A percentile compares a stretch with the other conserved stretches of the same genome.
phyloP scores from a whole-genome alignment of 64 coral and sea anemone genomes.

The Stichodactyla mertensii region DNA sequence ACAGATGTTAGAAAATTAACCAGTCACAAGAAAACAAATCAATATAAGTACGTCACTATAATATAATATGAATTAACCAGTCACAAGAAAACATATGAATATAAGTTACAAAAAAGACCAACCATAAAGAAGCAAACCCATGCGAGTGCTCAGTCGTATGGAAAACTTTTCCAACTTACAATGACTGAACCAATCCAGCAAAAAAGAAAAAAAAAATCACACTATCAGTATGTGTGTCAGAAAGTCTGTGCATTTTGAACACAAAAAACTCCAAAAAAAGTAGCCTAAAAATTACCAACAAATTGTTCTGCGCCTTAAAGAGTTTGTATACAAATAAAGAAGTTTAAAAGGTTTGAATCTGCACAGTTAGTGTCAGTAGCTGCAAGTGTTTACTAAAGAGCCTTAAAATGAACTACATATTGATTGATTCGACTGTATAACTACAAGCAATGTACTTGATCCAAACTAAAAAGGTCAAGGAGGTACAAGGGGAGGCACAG shows the following conservation, averaged over 20 bases:
- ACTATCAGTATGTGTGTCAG: too few species aligned
- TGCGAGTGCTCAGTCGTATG: too few species aligned
- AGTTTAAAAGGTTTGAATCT: not conserved
- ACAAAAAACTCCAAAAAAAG: too few species aligned
- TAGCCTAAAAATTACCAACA: too few species aligned
- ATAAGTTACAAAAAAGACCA: not conserved
- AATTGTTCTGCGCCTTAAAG: too few species aligned
- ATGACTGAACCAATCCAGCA: too few species aligned
- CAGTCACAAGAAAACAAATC: not conserved
- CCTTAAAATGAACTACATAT: not conserved
- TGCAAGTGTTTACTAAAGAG: not conserved
- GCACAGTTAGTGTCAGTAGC: not conserved
- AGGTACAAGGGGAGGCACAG: not conserved
- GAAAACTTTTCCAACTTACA: too few species aligned
- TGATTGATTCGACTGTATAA: not conserved
- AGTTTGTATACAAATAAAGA: too few species aligned
- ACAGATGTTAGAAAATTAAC: not conserved
- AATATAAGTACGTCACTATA: too few species aligned
- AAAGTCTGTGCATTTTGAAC: too few species aligned
- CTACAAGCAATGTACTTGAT: not conserved
- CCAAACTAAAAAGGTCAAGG: not conserved
- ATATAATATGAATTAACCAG: too few species aligned
- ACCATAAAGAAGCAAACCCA: not conserved
- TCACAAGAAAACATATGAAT: not conserved
- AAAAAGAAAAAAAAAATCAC: too few species aligned